phyloP scores from a whole-genome alignment of 64 coral and sea anemone species.

The Pachyseris speciosa region DNA sequence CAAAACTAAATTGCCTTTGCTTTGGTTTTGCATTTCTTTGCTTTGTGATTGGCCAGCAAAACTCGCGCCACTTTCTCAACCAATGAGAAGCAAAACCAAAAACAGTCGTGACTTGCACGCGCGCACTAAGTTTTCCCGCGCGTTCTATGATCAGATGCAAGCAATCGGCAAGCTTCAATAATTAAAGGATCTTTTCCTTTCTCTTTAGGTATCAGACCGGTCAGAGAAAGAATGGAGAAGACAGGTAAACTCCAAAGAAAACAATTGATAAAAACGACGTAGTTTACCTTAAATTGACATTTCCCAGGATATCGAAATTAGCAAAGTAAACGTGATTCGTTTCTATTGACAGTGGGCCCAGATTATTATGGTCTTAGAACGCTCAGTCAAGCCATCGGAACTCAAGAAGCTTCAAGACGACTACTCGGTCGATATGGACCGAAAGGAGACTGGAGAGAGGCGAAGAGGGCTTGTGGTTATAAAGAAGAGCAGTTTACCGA shows the following conservation, averaged over 20 bases:
- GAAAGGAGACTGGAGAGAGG: conserved; percentile 19
- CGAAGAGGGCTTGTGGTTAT: conserved; percentile 89
- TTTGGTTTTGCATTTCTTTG: too few species aligned
- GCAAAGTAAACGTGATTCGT: not conserved
- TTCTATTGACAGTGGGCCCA: conserved; percentile 78
- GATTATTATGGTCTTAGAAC: conserved; percentile 87
- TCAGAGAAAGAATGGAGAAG: conserved; percentile 97
- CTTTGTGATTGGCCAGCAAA: too few species aligned
- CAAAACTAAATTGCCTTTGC: too few species aligned
- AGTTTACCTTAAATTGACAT: not conserved
- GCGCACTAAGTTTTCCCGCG: too few species aligned
- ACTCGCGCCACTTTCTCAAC: too few species aligned
- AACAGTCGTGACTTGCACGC: too few species aligned
- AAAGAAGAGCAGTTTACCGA: conserved; percentile 70
- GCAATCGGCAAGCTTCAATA: too few species aligned
- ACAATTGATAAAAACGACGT: not conserved
- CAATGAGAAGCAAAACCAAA: too few species aligned
- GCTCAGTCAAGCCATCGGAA: conserved; percentile 48
- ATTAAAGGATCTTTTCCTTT: not conserved
- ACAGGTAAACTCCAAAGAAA: conserved; percentile 64
- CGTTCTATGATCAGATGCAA: too few species aligned
- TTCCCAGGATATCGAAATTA: not conserved
- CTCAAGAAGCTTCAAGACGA: conserved; percentile 83
- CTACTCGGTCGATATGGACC: conserved; percentile 77
- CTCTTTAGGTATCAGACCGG: conserved; percentile 77